Percentiles rank a stretch among this genome's conserved stretches.
Evolutionary conservation across 2,797 vertebrate genomes (phyloP).

Genomic region (Macropodus opercularis): DNA sequence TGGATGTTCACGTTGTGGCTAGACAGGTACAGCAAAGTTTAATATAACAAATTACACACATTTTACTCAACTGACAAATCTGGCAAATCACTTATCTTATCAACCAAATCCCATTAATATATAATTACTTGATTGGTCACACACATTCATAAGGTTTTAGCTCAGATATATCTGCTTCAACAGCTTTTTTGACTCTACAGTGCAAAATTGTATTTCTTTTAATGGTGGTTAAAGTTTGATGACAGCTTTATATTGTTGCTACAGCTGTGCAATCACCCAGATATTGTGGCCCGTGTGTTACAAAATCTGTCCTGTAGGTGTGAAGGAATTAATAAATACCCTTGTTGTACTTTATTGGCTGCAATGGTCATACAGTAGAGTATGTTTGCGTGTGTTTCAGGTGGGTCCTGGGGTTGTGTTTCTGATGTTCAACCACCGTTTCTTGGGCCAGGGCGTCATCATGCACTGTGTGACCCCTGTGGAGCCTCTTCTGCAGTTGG

Average conservation of each 20-base stretch:
- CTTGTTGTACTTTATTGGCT: background rate
- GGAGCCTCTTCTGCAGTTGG: constrained; percentile 86
- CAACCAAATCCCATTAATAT: background rate
- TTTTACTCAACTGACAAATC: background rate
- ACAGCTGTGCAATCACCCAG: background rate
- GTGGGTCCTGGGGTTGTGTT: constrained; percentile 87
- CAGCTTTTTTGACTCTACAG: background rate
- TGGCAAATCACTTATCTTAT: background rate
- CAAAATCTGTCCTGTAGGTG: no score
- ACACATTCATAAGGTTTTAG: background rate
- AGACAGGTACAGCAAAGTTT: constrained; percentile 75
- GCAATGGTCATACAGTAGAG: background rate
- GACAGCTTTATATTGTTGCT: background rate
- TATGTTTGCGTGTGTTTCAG: constrained; percentile 72
- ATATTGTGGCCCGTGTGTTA: background rate
- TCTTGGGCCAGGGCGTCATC: constrained; percentile 84
- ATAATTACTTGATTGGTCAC: background rate
- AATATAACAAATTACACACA: background rate
- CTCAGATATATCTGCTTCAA: background rate
- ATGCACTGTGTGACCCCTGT: constrained; percentile 86
- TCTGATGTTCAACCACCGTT: constrained; percentile 78
- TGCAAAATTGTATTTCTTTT: background rate
- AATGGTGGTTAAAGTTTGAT: no score
- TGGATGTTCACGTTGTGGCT: constrained; percentile 82
- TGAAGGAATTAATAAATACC: no score